These are phyloP conservation scores for Limnodromus scolopaceus DNA, from an alignment of 2,797 vertebrate species.

Conservation along the genomic window DNA sequence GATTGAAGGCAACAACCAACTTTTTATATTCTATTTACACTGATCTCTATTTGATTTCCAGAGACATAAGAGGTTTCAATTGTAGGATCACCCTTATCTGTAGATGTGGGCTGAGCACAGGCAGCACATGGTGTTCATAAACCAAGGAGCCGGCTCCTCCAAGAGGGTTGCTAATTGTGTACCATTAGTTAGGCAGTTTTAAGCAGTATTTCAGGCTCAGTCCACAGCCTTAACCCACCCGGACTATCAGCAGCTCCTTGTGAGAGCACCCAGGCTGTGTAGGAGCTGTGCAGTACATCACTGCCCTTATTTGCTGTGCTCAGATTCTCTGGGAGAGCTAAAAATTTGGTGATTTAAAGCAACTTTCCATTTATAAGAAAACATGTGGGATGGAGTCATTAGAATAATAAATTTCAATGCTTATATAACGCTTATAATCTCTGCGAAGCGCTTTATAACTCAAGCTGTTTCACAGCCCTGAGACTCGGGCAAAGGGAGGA, in stretches of 20 bases:
- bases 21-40: neutral
- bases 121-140: rapidly evolving
- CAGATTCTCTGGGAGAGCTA: neutral
- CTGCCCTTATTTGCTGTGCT: neutral
- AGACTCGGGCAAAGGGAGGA: rapidly evolving
- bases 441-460: rapidly evolving
- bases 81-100: neutral
- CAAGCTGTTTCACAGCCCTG: neutral
- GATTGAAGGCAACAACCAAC: neutral
- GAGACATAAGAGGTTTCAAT: neutral
- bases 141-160: neutral
- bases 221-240: neutral
- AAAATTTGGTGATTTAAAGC: neutral
- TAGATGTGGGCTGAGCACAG: neutral
- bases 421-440: neutral
- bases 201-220: neutral
- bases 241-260: too few relatives aligned
- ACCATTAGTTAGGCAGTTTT: neutral
- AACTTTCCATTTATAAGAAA: neutral
- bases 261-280: rapidly evolving
- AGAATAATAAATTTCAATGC: neutral
- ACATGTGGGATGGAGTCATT: neutral
- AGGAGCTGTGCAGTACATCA: neutral
- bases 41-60: rapidly evolving
- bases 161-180: neutral